These are phyloP conservation scores for Eupithecia exiguata DNA, from an alignment of 2,888 invertebrate species.

Conservation along the genomic window DNA sequence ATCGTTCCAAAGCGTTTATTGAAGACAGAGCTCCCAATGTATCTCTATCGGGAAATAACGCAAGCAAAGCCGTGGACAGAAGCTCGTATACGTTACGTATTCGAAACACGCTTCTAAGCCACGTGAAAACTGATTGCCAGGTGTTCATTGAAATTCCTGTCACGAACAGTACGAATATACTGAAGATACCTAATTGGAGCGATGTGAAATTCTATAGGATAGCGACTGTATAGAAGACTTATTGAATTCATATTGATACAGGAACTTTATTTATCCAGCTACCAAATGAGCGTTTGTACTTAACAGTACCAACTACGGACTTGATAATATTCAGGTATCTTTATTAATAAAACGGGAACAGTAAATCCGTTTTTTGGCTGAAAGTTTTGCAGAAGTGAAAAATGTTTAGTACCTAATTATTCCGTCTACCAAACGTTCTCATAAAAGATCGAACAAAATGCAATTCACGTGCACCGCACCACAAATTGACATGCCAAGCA, in stretches of 20 bases:
- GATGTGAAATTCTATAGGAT: background rate
- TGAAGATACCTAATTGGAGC: background rate
- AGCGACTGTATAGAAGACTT: background rate
- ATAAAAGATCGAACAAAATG: no score
- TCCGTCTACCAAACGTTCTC: no score
- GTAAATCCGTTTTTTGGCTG: no score
- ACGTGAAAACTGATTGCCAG: slow-evolving; percentile 19
- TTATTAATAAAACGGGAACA: no score
- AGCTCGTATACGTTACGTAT: slow-evolving; percentile 14
- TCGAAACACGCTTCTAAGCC: slow-evolving; percentile 20
- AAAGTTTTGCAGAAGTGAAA: no score
- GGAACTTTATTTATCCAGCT: background rate
- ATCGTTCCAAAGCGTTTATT: no score
- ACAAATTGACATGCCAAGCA: no score
- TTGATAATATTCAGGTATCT: background rate
- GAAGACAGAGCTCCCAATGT: no score
- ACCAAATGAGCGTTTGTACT: background rate
- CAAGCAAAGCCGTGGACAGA: background rate
- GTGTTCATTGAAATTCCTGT: slow-evolving; percentile 30
- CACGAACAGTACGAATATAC: slow-evolving; percentile 11
- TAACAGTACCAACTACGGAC: background rate
- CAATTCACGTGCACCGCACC: no score
- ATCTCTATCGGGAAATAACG: no score
- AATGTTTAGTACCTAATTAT: no score
- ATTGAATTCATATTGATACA: background rate